Conservation (phyloP, 2,113 vertebrate species). For the Australoheros scitulus region DNA sequence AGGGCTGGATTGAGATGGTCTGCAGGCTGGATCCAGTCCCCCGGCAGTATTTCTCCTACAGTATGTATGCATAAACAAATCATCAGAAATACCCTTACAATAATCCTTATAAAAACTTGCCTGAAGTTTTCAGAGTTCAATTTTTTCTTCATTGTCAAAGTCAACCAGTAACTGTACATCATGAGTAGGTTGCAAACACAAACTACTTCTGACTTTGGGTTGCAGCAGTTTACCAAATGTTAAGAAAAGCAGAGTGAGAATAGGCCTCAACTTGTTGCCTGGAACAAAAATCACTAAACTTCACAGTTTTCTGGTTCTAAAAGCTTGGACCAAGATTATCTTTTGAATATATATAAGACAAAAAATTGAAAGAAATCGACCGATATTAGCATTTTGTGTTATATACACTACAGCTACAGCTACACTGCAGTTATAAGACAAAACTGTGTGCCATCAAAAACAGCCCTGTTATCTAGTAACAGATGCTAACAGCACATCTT, state of each 20-base stretch:
- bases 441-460: background rate
- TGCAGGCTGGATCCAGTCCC: background rate
- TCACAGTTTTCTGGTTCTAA: background rate
- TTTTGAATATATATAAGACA: background rate
- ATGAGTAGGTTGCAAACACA: background rate
- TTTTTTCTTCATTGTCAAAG: background rate
- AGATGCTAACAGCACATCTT: background rate
- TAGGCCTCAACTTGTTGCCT: background rate
- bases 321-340: background rate
- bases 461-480: background rate
- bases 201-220: background rate
- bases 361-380: background rate
- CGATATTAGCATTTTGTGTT: background rate
- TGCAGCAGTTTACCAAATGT: too few species aligned
- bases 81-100: background rate
- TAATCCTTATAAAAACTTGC: background rate
- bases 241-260: background rate
- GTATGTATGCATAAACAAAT: background rate
- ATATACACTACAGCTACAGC: background rate
- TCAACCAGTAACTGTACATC: background rate
- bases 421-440: background rate
- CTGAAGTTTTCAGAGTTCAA: background rate
- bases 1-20: background rate
- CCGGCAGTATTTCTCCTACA: too few species aligned
- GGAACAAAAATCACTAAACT: background rate